A percentile compares a stretch with the other conserved stretches of the same genome.
These are phyloP conservation scores for Amblyteles armatorius DNA, from an alignment of 2,888 invertebrate genomes.

Conservation along the genomic window DNA sequence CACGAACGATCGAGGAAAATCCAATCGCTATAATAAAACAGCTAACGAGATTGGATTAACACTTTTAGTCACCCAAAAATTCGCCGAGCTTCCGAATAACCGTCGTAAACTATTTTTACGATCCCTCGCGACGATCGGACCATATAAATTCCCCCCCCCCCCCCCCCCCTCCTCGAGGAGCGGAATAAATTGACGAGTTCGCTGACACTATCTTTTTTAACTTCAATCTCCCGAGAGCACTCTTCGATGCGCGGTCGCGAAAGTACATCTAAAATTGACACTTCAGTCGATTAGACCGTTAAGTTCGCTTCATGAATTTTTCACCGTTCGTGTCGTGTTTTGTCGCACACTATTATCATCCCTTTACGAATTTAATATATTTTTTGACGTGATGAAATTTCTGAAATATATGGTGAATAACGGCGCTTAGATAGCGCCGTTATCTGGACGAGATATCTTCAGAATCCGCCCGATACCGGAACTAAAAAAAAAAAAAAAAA, in stretches of 20 bases:
- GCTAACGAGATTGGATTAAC: slow-evolving; percentile 19
- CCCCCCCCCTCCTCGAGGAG: background rate
- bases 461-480: no score
- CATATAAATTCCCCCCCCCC: background rate
- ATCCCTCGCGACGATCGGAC: background rate
- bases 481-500: background rate
- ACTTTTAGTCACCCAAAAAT: background rate
- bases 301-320: background rate
- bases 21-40: slow-evolving; percentile 27
- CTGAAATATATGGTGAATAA: no score
- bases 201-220: background rate
- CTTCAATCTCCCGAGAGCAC: background rate
- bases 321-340: no score
- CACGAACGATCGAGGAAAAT: slow-evolving; percentile 17
- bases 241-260: background rate
- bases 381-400: no score
- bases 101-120: slow-evolving; percentile 6
- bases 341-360: background rate
- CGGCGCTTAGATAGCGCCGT: no score
- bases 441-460: no score
- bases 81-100: background rate
- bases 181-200: background rate
- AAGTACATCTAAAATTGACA: background rate
- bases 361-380: background rate
- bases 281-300: background rate